These are phyloP conservation scores for Idaea straminata DNA, from an alignment of 2,888 invertebrate species.

Conservation along the genomic window DNA sequence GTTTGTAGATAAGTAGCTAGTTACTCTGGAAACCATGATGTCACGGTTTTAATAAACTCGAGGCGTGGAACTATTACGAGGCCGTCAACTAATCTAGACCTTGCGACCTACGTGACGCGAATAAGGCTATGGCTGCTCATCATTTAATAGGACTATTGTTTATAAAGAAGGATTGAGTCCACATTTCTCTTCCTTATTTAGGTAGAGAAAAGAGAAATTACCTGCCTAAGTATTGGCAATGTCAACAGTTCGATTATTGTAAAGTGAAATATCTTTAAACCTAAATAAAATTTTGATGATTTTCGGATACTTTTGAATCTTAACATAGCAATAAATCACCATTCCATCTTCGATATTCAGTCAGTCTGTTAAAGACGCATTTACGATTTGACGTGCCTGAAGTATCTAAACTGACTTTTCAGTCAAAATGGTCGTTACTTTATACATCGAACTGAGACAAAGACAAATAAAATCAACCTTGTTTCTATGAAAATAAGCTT, in stretches of 20 bases:
- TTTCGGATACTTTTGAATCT: too few relatives aligned
- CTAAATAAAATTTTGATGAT: too few relatives aligned
- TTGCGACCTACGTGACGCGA: constrained; percentile 15
- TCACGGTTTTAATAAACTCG: constrained; percentile 21
- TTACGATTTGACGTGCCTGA: too few relatives aligned
- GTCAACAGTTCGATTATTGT: not conserved
- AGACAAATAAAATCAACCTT: too few relatives aligned
- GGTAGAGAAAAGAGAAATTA: not conserved
- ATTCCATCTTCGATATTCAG: too few relatives aligned
- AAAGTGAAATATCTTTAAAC: too few relatives aligned
- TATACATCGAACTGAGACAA: too few relatives aligned
- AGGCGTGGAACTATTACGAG: constrained; percentile 21
- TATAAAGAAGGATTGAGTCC: not conserved
- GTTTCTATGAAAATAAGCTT: too few relatives aligned
- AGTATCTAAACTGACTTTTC: too few relatives aligned
- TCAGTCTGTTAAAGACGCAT: too few relatives aligned
- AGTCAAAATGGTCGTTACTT: too few relatives aligned
- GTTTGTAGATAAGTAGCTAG: not conserved
- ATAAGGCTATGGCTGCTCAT: constrained; percentile 7
- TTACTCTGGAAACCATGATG: constrained; percentile 23
- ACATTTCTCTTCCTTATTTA: not conserved
- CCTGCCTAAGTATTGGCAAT: not conserved
- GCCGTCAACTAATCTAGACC: constrained; percentile 26
- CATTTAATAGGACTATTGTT: constrained; percentile 6
- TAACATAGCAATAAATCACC: too few relatives aligned